phyloP scores from a whole-genome alignment of 2,888 invertebrate species.

The Eucriotettix oculatus region DNA sequence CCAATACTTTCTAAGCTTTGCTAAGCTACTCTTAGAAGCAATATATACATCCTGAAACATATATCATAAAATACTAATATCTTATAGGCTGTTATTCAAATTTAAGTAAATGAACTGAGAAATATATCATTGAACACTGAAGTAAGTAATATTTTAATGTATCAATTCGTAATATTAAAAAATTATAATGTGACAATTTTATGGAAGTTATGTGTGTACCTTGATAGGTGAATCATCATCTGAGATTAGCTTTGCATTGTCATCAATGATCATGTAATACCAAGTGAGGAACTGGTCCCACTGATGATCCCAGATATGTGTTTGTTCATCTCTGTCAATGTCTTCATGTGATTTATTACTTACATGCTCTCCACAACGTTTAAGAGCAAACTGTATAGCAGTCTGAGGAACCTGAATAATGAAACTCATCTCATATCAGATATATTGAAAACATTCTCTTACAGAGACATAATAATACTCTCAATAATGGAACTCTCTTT shows the following conservation, averaged over 20 bases:
- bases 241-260: constrained; percentile 13
- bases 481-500: too few relatives aligned
- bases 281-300: constrained; percentile 61
- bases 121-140: too few relatives aligned
- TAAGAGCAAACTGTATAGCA: constrained; percentile 66
- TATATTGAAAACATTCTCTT: too few relatives aligned
- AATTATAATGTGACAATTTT: too few relatives aligned
- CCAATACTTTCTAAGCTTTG: constrained; percentile 52
- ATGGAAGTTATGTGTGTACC: constrained; percentile 27
- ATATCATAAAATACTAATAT: too few relatives aligned
- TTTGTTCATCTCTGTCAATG: constrained; percentile 24
- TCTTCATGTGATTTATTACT: constrained; percentile 55
- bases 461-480: too few relatives aligned
- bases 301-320: constrained; percentile 32
- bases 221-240: constrained; percentile 13
- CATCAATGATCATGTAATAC: constrained; percentile 18
- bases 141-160: too few relatives aligned
- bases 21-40: constrained; percentile 41
- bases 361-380: constrained; percentile 62
- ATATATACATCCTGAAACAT: constrained; percentile 17
- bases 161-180: too few relatives aligned
- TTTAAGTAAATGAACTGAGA: too few relatives aligned
- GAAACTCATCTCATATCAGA: neutral
- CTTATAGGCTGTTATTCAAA: too few relatives aligned
- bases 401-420: constrained; percentile 49